Evolutionary conservation across 2,797 vertebrate genomes (phyloP).

Genomic region (Sternotherus odoratus): DNA sequence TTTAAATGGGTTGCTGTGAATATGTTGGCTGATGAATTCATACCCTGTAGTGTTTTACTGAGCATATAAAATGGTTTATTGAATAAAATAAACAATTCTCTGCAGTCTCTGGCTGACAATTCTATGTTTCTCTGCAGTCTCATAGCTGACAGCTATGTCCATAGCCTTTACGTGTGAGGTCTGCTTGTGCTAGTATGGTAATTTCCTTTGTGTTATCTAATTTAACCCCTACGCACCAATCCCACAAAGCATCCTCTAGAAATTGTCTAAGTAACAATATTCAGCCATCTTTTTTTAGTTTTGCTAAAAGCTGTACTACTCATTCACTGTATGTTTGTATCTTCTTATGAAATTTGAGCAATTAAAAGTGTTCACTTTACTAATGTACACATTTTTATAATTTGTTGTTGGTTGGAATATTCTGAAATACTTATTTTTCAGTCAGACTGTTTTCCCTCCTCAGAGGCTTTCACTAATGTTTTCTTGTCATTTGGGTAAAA

Average conservation of each 20-base stretch:
- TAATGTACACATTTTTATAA: background rate
- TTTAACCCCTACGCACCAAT: background rate
- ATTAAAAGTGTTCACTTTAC: background rate
- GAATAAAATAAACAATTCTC: slow-evolving; percentile 65
- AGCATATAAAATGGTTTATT: slow-evolving; percentile 68
- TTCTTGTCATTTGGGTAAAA: background rate
- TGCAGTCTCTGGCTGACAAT: slow-evolving; percentile 29
- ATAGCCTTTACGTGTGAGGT: background rate
- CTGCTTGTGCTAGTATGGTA: background rate
- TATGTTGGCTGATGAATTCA: slow-evolving; percentile 50
- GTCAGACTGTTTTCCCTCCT: background rate
- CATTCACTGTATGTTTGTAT: background rate
- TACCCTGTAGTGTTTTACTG: slow-evolving; percentile 29
- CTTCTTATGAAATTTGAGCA: background rate
- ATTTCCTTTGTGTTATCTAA: background rate
- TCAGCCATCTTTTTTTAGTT: background rate
- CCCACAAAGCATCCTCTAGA: background rate
- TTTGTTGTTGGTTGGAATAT: background rate
- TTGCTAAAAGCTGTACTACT: background rate
- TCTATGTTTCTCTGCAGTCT: slow-evolving; percentile 33
- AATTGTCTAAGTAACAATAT: background rate
- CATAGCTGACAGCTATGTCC: slow-evolving; percentile 32
- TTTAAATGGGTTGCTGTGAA: slow-evolving; percentile 34
- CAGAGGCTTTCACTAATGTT: background rate
- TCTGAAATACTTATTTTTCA: background rate